Conservation (phyloP, 1,140 invertebrate genomes). For the Heliconius hermathena region DNA sequence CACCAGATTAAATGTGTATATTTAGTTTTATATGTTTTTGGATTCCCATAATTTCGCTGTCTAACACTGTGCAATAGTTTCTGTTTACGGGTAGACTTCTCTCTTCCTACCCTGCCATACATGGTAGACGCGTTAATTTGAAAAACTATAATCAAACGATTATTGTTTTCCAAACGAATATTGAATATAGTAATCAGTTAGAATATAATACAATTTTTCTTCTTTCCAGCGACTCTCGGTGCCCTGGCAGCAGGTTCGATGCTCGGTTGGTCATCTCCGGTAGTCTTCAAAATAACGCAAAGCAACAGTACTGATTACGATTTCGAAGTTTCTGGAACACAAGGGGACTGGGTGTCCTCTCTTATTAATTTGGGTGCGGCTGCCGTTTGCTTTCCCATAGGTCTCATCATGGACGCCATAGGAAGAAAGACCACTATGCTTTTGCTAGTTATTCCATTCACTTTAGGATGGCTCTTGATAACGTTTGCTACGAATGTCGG, state of each 20-base stretch:
- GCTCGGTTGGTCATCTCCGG: constrained; percentile 90
- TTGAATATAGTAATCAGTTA: neutral
- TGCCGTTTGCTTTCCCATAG: constrained; percentile 87
- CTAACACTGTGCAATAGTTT: no score
- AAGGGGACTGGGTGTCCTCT: constrained; percentile 89
- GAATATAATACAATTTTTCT: constrained; percentile 18
- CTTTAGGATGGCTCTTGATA: constrained; percentile 89
- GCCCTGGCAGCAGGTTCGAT: constrained; percentile 83
- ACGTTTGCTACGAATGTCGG: constrained; percentile 85
- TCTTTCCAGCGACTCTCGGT: constrained; percentile 81
- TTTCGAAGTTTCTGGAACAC: constrained; percentile 76
- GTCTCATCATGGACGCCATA: constrained; percentile 87
- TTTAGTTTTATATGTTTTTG: no score
- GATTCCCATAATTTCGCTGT: no score
- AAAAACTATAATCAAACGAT: neutral
- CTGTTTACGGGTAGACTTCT: no score
- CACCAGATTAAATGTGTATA: no score
- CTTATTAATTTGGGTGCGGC: constrained; percentile 88
- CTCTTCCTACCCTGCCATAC: no score
- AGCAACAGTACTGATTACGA: constrained; percentile 77
- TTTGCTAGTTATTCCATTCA: constrained; percentile 86
- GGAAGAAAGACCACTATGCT: constrained; percentile 90
- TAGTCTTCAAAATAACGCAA: constrained; percentile 81
- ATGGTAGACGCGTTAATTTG: no score
- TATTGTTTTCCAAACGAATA: no score